phyloP scores from a whole-genome alignment of 2,888 invertebrate genomes.

The Matsumyia berberina region DNA sequence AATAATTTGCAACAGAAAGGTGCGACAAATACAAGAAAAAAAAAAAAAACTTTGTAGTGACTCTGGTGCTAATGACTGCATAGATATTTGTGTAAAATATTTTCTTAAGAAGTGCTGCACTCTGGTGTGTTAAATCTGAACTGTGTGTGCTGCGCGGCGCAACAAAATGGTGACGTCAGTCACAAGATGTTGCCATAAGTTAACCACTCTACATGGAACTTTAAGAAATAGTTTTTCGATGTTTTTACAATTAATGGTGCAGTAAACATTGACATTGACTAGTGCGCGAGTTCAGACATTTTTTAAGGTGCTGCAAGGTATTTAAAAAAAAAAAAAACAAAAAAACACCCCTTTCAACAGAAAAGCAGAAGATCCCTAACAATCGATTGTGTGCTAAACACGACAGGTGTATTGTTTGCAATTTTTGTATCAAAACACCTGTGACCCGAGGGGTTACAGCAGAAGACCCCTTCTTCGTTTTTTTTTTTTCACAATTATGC shows the following conservation, averaged over 20 bases:
- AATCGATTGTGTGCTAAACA: slow-evolving; percentile 58
- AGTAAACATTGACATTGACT: neutral
- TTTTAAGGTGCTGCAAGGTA: slow-evolving; percentile 6
- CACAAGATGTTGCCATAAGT: slow-evolving; percentile 60
- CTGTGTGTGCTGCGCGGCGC: slow-evolving; percentile 64
- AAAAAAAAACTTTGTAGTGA: too few relatives aligned
- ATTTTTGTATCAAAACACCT: slow-evolving; percentile 53
- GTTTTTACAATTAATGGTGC: slow-evolving; percentile 8
- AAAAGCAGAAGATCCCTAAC: slow-evolving; percentile 49
- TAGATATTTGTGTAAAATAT: slow-evolving; percentile 1
- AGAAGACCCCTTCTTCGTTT: slow-evolving; percentile 35
- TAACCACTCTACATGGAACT: slow-evolving; percentile 16
- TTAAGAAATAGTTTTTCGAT: neutral
- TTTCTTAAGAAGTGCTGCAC: slow-evolving; percentile 33
- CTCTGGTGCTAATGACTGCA: neutral
- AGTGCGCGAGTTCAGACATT: neutral
- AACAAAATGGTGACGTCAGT: slow-evolving; percentile 76
- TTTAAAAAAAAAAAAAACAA: neutral
- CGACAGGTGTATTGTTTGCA: slow-evolving; percentile 59
- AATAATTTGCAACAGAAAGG: slow-evolving; percentile 10
- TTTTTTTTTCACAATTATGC: slow-evolving; percentile 46
- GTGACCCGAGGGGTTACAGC: slow-evolving; percentile 43
- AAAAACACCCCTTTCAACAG: slow-evolving; percentile 18
- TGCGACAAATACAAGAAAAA: slow-evolving; percentile 11
- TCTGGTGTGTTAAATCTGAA: slow-evolving; percentile 60